These are phyloP conservation scores for Rhagologus leucostigma DNA, from an alignment of 2,113 vertebrate genomes.

Conservation along the genomic window DNA sequence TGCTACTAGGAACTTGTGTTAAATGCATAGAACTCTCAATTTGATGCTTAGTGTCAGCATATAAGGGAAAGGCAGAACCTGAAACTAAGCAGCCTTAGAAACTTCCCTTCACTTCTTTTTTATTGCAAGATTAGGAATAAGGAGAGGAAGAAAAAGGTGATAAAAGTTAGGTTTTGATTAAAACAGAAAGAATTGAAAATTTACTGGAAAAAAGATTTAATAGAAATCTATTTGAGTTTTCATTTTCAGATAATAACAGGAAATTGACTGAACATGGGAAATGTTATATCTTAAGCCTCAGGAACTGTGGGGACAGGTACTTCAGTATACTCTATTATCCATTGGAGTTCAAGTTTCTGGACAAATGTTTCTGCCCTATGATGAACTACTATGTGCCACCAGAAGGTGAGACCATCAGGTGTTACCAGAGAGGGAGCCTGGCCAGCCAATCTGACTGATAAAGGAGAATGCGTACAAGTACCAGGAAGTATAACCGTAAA, in stretches of 20 bases:
- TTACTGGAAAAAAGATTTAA: background rate
- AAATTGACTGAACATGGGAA: background rate
- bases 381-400: background rate
- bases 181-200: background rate
- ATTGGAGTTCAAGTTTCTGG: background rate
- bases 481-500: background rate
- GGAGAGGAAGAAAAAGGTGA: background rate
- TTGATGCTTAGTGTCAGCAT: background rate
- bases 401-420: background rate
- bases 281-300: background rate
- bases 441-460: background rate
- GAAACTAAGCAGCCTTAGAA: background rate
- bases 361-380: background rate
- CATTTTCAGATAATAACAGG: background rate
- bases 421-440: background rate
- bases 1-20: background rate
- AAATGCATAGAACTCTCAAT: background rate
- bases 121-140: background rate
- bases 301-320: background rate
- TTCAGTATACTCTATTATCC: background rate
- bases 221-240: background rate
- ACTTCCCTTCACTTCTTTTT: background rate
- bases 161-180: background rate
- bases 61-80: background rate
- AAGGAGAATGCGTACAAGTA: background rate